Conservation (phyloP, 2,113 vertebrate species). For the Pyxicephalus adspersus region DNA sequence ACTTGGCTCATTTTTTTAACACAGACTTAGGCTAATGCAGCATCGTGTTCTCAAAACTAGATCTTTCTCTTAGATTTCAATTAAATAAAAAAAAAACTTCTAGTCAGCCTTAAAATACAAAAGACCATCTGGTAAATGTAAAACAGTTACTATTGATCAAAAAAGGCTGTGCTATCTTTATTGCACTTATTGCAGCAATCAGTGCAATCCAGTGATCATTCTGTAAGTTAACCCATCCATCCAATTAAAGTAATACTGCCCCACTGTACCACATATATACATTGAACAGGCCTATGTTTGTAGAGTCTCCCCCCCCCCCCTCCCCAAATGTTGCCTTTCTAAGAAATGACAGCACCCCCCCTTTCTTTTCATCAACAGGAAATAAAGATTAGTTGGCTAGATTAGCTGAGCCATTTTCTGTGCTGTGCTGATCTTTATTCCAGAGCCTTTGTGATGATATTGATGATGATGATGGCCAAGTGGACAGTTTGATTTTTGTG, state of each 20-base stretch:
- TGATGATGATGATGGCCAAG: conserved; percentile 99
- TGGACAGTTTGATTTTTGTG: conserved; percentile 99
- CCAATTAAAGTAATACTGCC: neutral
- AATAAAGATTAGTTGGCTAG: conserved; percentile 90
- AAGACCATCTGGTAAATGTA: conserved; percentile 34
- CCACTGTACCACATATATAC: neutral
- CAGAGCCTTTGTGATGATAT: conserved; percentile 97
- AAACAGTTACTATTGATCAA: conserved; percentile 36
- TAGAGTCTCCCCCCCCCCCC: conserved; percentile 30
- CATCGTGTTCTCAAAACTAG: conserved; percentile 44
- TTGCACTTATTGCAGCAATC: conserved; percentile 1
- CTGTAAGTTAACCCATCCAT: neutral
- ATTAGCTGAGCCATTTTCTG: conserved; percentile 82
- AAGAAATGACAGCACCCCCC: conserved; percentile 66
- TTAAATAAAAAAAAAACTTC: conserved; percentile 9
- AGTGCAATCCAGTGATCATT: neutral
- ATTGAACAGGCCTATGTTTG: no score
- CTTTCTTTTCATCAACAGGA: conserved; percentile 86
- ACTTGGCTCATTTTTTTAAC: neutral
- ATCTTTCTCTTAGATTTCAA: neutral
- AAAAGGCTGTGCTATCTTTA: conserved; percentile 19
- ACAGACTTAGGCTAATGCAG: neutral
- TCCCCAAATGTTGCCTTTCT: conserved; percentile 54
- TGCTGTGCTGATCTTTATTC: conserved; percentile 88
- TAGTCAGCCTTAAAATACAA: neutral